phyloP scores from a whole-genome alignment of 2,113 vertebrate genomes.

The Callorhinus ursinus region DNA sequence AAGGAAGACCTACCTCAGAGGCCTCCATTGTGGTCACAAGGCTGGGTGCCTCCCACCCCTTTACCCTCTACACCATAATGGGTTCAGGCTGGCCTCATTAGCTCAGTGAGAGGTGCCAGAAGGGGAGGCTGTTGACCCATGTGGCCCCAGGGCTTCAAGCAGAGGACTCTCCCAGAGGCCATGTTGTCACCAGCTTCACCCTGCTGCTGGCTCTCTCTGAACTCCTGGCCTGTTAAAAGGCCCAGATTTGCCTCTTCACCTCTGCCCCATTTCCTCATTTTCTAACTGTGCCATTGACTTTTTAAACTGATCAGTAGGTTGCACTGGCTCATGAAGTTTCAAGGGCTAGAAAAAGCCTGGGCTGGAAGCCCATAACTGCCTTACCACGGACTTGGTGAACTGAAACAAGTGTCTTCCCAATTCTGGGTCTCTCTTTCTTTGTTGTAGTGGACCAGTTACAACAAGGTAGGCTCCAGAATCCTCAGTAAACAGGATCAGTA shows the following conservation, averaged over 20 bases:
- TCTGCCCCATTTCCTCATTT: conserved; percentile 20
- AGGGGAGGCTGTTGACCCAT: not conserved
- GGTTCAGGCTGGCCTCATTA: not conserved
- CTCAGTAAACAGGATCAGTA: not conserved
- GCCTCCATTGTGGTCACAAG: not conserved
- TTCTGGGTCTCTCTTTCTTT: not conserved
- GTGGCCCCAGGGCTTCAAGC: not conserved
- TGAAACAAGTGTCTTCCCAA: not conserved
- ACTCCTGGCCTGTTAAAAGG: not conserved
- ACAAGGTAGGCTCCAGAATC: not conserved
- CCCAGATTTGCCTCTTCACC: not conserved
- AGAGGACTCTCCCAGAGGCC: not conserved
- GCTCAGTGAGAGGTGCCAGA: not conserved
- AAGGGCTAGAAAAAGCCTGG: not conserved
- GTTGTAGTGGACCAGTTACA: not conserved
- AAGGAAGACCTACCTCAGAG: not conserved
- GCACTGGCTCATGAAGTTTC: not conserved
- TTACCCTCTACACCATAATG: not conserved
- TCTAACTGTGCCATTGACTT: not conserved
- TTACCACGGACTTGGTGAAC: not conserved
- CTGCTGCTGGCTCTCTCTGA: not conserved
- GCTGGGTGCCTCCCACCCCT: not conserved
- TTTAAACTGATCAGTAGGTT: not conserved
- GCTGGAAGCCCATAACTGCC: not conserved
- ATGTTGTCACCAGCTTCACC: not conserved